Percentiles rank a stretch among this genome's conserved stretches.
Conservation (phyloP, 2,113 vertebrate genomes). For the Vulpes lagopus region DNA sequence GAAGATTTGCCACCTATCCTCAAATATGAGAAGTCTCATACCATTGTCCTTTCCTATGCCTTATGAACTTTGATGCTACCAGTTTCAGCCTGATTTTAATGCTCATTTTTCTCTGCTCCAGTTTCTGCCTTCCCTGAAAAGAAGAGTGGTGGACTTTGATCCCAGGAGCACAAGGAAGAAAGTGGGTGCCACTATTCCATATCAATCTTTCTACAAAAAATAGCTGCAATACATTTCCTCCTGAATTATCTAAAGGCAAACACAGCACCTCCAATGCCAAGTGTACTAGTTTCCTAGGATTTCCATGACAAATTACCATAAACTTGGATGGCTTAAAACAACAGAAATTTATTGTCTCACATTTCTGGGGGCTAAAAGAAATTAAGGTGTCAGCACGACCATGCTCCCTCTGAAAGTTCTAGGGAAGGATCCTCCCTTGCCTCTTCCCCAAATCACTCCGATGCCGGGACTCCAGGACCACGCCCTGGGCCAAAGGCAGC, state of each 20-base stretch:
- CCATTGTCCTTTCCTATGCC: neutral
- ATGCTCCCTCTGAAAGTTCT: neutral
- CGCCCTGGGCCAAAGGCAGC: no score
- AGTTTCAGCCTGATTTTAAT: neutral
- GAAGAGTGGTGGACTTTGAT: neutral
- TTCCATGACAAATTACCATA: neutral
- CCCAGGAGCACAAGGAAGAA: neutral
- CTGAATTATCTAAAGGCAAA: neutral
- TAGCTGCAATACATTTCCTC: constrained; percentile 7
- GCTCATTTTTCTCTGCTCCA: neutral
- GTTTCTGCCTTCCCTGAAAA: neutral
- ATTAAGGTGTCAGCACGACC: neutral
- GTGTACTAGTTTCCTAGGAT: neutral
- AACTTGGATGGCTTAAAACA: neutral
- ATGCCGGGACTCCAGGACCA: no score
- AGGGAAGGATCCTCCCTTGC: neutral
- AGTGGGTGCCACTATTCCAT: neutral
- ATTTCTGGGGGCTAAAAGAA: neutral
- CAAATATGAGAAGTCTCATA: neutral
- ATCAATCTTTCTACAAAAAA: neutral
- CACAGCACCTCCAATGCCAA: neutral
- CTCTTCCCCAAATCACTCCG: neutral
- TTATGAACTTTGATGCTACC: neutral
- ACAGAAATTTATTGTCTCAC: neutral
- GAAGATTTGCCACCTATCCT: neutral